phyloP scores from a whole-genome alignment of 1,140 invertebrate species.

The Zaprionus ornatus region DNA sequence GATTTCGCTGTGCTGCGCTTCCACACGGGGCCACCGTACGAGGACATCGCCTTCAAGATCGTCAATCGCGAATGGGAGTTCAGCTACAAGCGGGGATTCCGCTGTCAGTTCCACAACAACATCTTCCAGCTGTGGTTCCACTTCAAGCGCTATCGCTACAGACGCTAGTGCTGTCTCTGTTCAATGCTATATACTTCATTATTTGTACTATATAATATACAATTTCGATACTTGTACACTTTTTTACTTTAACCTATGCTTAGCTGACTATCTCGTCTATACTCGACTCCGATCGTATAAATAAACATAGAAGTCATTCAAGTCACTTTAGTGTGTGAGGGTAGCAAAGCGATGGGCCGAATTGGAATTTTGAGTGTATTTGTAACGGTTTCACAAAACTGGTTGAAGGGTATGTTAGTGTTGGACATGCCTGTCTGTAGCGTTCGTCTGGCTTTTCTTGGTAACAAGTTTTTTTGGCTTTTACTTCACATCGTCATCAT shows the following conservation, averaged over 20 bases:
- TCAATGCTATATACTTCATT: not conserved
- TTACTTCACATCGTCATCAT: constrained; percentile 50
- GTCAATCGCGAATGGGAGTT: constrained; percentile 99
- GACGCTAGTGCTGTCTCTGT: constrained; percentile 88
- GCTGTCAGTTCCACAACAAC: constrained; percentile 99
- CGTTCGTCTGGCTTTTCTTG: not conserved
- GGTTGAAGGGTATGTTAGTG: not conserved
- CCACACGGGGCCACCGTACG: constrained; percentile 98
- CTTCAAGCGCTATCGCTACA: constrained; percentile 98
- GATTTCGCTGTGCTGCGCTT: constrained; percentile 98
- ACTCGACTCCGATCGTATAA: too few species aligned
- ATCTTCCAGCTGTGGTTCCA: constrained; percentile 99
- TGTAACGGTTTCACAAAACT: too few species aligned
- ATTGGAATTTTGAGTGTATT: too few species aligned
- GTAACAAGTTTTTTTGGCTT: not conserved
- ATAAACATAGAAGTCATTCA: too few species aligned
- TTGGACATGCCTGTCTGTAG: not conserved
- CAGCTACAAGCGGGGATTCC: constrained; percentile 98
- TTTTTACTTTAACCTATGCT: too few species aligned
- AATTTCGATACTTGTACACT: not conserved
- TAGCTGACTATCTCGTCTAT: too few species aligned
- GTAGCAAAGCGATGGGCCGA: too few species aligned
- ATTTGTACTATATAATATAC: not conserved
- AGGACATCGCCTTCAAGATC: constrained; percentile 99
- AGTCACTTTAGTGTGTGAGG: too few species aligned